Conservation (phyloP, 2,113 vertebrate species). For the Salvelinus alpinus region DNA sequence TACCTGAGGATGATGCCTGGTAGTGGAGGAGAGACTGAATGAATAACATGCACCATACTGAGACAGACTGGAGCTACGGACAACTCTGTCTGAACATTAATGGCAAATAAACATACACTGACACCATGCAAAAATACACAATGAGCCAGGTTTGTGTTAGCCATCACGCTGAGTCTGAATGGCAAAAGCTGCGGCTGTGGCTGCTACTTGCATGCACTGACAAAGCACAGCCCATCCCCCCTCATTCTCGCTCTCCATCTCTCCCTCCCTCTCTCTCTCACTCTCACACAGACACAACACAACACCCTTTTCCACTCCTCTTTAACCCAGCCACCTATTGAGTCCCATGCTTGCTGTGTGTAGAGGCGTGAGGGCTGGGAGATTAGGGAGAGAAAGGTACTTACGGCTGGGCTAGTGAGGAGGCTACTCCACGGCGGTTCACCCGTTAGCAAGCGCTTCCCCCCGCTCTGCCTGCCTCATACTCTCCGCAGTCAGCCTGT, state of each 20-base stretch:
- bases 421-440: slow-evolving; percentile 26
- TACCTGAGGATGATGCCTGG: slow-evolving; percentile 1
- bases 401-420: slow-evolving; percentile 31
- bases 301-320: not conserved
- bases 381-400: slow-evolving; percentile 22
- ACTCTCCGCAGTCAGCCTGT: not conserved
- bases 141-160: not conserved
- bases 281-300: slow-evolving; percentile 8
- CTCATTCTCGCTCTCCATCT: not conserved
- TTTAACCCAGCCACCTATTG: not conserved
- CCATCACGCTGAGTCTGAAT: slow-evolving; percentile 21
- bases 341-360: not conserved
- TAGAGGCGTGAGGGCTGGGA: not conserved
- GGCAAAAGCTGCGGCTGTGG: not conserved
- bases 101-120: slow-evolving; percentile 16
- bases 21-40: not conserved
- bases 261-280: not conserved
- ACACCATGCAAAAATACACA: slow-evolving; percentile 1
- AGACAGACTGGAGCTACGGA: not conserved
- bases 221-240: slow-evolving; percentile 40
- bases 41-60: not conserved
- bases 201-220: slow-evolving; percentile 5
- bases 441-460: slow-evolving; percentile 28
- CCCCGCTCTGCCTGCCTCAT: slow-evolving; percentile 4
- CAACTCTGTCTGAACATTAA: too few species aligned